These are phyloP conservation scores for Willisornis vidua DNA, from an alignment of 2,113 vertebrate genomes.

Conservation along the genomic window DNA sequence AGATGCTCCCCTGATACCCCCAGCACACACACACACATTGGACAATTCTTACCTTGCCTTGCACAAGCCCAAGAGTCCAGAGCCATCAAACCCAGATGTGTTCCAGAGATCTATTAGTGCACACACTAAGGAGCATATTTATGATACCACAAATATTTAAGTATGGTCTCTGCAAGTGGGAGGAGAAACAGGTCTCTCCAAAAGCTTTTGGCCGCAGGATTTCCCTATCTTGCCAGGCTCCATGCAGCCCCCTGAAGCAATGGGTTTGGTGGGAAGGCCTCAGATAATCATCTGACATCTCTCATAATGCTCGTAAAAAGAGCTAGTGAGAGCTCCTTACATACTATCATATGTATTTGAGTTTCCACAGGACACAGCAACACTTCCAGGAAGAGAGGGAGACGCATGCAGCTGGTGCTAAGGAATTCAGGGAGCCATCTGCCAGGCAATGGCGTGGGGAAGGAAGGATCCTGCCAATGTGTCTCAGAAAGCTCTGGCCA, in stretches of 20 bases:
- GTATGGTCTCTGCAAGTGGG: constrained; percentile 20
- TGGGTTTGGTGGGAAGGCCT: constrained; percentile 6
- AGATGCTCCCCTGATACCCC: not conserved
- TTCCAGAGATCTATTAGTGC: constrained; percentile 13
- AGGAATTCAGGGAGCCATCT: not conserved
- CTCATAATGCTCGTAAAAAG: not conserved
- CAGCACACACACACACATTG: not conserved
- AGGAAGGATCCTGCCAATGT: not conserved
- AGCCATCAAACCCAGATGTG: not conserved
- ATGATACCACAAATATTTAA: constrained; percentile 49
- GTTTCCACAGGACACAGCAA: not conserved
- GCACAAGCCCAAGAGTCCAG: not conserved
- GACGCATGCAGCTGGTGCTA: not conserved
- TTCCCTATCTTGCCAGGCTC: constrained; percentile 20
- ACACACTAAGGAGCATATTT: constrained; percentile 20
- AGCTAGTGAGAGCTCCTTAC: not conserved
- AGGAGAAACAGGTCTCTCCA: constrained; percentile 42
- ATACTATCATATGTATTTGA: not conserved
- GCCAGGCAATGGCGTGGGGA: not conserved
- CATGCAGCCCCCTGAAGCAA: not conserved
- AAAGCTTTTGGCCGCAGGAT: constrained; percentile 19
- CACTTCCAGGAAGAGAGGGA: not conserved
- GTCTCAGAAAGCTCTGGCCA: not conserved
- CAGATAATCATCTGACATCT: constrained; percentile 29
- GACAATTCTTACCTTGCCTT: not conserved